Percentiles rank a stretch among this genome's conserved stretches.
These are phyloP conservation scores for Embiotoca jacksoni DNA, from an alignment of 2,113 vertebrate genomes.

Conservation along the genomic window DNA sequence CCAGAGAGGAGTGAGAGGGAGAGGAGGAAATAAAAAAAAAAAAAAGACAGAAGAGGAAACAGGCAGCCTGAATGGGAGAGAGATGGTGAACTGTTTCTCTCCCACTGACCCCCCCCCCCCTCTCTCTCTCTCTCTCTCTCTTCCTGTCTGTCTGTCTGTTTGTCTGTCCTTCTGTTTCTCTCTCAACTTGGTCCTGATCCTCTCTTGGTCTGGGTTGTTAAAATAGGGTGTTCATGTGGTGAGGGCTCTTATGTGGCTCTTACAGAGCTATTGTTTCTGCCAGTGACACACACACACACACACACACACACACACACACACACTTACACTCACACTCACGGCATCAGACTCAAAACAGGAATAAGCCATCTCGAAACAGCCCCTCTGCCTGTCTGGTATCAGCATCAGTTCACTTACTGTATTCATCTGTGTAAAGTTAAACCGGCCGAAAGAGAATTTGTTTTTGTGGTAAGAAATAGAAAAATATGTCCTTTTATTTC, in stretches of 20 bases:
- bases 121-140: slow-evolving; percentile 26
- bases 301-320: slow-evolving; percentile 35
- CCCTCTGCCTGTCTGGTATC: slow-evolving; percentile 38
- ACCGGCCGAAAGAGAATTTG: not conserved
- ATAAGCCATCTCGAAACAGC: slow-evolving; percentile 46
- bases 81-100: slow-evolving; percentile 68
- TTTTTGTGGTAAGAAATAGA: slow-evolving; percentile 8
- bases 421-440: not conserved
- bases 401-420: slow-evolving; percentile 9
- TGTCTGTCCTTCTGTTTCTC: slow-evolving; percentile 68
- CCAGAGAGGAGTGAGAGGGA: slow-evolving; percentile 42
- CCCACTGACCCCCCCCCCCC: slow-evolving; percentile 65
- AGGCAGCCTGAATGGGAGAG: slow-evolving; percentile 67
- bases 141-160: slow-evolving; percentile 51
- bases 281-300: slow-evolving; percentile 89
- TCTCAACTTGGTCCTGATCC: slow-evolving; percentile 90
- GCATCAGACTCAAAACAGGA: slow-evolving; percentile 40
- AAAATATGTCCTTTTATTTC: slow-evolving; percentile 16
- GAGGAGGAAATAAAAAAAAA: slow-evolving; percentile 28
- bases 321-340: slow-evolving; percentile 51
- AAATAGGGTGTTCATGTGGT: slow-evolving; percentile 89
- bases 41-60: slow-evolving; percentile 45
- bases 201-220: slow-evolving; percentile 94
- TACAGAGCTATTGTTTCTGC: slow-evolving; percentile 95
- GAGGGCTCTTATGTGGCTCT: slow-evolving; percentile 86